These are phyloP conservation scores for Dunckerocampus dactyliophorus DNA, from an alignment of 2,113 vertebrate genomes.

Conservation along the genomic window DNA sequence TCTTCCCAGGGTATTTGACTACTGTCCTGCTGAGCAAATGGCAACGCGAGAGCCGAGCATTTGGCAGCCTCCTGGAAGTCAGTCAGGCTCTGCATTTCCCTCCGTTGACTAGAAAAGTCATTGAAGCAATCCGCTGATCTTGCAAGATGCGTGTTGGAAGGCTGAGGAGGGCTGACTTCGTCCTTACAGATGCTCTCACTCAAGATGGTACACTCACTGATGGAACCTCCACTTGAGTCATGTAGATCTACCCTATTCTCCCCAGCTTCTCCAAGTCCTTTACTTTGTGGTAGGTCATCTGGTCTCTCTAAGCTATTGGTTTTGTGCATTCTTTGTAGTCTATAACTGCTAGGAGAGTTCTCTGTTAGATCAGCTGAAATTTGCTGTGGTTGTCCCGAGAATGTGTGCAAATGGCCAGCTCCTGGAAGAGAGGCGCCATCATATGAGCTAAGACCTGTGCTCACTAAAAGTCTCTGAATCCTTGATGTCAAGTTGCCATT, in stretches of 20 bases:
- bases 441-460: constrained; percentile 73
- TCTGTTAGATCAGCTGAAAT: constrained; percentile 51
- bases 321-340: constrained; percentile 47
- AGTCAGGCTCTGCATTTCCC: constrained; percentile 72
- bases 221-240: constrained; percentile 81
- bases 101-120: constrained; percentile 69
- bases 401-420: constrained; percentile 75
- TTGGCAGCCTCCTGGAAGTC: constrained; percentile 87
- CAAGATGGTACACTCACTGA: constrained; percentile 87
- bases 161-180: constrained; percentile 54
- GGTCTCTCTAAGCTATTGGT: constrained; percentile 28
- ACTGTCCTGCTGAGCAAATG: constrained; percentile 34
- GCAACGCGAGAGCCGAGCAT: constrained; percentile 67
- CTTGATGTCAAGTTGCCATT: constrained; percentile 67
- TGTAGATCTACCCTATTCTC: constrained; percentile 31
- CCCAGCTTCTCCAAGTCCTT: background rate
- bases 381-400: constrained; percentile 74
- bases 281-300: constrained; percentile 17
- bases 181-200: constrained; percentile 85
- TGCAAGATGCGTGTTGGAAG: constrained; percentile 23
- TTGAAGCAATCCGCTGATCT: constrained; percentile 67
- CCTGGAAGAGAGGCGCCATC: constrained; percentile 77
- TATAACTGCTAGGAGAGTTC: constrained; percentile 37
- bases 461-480: constrained; percentile 76
- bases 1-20: constrained; percentile 84